Evolutionary conservation across 2,888 invertebrate genomes (phyloP).

Genomic region (Coronaproctus castanopsis): DNA sequence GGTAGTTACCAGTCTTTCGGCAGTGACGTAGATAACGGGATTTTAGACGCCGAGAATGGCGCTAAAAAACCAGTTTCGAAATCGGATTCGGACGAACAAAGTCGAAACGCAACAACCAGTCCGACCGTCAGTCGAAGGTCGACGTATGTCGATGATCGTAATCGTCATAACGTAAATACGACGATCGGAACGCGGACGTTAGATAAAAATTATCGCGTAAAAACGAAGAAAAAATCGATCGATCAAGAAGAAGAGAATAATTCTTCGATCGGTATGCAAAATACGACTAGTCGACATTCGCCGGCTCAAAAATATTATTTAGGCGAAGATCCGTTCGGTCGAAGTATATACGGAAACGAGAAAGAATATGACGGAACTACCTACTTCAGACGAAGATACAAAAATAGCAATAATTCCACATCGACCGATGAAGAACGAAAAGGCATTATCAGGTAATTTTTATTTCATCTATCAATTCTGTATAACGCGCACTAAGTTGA

Average conservation of each 20-base stretch:
- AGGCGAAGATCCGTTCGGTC: slow-evolving; percentile 68
- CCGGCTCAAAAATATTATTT: slow-evolving; percentile 55
- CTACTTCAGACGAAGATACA: slow-evolving; percentile 26
- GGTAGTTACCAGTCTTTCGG: slow-evolving; percentile 9
- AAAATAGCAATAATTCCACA: slow-evolving; percentile 8
- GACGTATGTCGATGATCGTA: slow-evolving; percentile 24
- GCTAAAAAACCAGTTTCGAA: background rate
- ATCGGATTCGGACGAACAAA: background rate
- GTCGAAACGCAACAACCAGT: slow-evolving; percentile 30
- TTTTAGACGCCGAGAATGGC: slow-evolving; percentile 1
- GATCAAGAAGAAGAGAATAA: slow-evolving; percentile 1
- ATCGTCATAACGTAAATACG: slow-evolving; percentile 16
- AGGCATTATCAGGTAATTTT: slow-evolving; percentile 8
- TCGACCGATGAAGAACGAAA: slow-evolving; percentile 3
- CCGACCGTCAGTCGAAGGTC: slow-evolving; percentile 33
- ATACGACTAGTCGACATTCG: background rate
- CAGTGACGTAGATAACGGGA: slow-evolving; percentile 8
- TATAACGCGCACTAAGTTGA: background rate
- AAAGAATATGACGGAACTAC: slow-evolving; percentile 55
- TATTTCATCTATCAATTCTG: background rate
- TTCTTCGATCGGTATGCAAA: background rate
- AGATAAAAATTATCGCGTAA: slow-evolving; percentile 14
- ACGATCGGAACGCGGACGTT: slow-evolving; percentile 15
- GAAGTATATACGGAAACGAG: slow-evolving; percentile 63
- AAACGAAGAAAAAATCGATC: slow-evolving; percentile 5